Percentiles rank a stretch among this genome's conserved stretches.
phyloP scores from a whole-genome alignment of 1,140 invertebrate genomes.

The Procambarus virginalis region DNA sequence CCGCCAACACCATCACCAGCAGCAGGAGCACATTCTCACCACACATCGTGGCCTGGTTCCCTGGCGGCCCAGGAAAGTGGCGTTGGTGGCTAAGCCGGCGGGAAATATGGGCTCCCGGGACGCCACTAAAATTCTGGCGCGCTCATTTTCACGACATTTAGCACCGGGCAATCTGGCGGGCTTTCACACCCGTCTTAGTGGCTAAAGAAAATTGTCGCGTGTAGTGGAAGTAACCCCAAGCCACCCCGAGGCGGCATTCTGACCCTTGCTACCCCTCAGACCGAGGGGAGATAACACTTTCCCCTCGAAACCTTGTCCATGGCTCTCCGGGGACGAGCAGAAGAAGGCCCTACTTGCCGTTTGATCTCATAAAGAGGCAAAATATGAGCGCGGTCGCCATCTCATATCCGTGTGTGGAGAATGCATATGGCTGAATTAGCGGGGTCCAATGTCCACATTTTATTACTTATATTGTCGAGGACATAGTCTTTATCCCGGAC shows the following conservation, averaged over 20 bases:
- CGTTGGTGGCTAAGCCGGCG: slow-evolving; percentile 66
- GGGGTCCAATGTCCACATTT: slow-evolving; percentile 68
- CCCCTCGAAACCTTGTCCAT: background rate
- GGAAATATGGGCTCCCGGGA: slow-evolving; percentile 69
- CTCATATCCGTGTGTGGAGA: slow-evolving; percentile 70
- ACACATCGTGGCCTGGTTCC: slow-evolving; percentile 31
- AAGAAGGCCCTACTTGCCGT: slow-evolving; percentile 70
- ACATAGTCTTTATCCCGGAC: slow-evolving; percentile 67
- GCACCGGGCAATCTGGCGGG: slow-evolving; percentile 71
- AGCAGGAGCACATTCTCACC: slow-evolving; percentile 12
- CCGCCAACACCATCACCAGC: slow-evolving; percentile 30
- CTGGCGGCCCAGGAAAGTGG: slow-evolving; percentile 46
- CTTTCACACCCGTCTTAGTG: slow-evolving; percentile 71
- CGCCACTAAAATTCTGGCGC: slow-evolving; percentile 70
- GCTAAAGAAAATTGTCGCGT: slow-evolving; percentile 70
- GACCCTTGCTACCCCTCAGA: slow-evolving; percentile 18
- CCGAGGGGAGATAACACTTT: slow-evolving; percentile 27
- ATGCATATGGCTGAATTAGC: slow-evolving; percentile 71
- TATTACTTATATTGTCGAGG: slow-evolving; percentile 69
- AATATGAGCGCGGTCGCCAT: slow-evolving; percentile 69
- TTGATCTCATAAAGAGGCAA: slow-evolving; percentile 71
- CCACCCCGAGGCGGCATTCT: background rate
- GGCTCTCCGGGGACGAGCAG: slow-evolving; percentile 52
- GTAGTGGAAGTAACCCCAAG: slow-evolving; percentile 40
- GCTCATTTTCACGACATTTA: slow-evolving; percentile 71